Conservation (phyloP, 2,113 vertebrate species). For the Syrmaticus mikado region DNA sequence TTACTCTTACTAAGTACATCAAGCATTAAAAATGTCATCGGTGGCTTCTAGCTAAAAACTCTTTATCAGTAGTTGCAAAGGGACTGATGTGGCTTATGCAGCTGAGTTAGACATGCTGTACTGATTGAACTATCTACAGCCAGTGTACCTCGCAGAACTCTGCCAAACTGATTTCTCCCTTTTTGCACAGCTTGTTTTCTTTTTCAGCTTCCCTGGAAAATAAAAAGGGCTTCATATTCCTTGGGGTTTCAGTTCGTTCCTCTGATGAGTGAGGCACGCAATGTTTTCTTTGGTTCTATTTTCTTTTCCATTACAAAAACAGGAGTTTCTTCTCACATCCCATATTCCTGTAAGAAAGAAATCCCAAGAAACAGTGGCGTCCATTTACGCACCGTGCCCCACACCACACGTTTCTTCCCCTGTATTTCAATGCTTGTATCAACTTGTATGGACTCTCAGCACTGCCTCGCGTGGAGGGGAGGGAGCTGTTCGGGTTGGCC, state of each 20-base stretch:
- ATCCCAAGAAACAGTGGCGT: background rate
- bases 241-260: background rate
- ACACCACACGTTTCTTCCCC: background rate
- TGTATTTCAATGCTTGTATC: background rate
- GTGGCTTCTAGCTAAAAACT: background rate
- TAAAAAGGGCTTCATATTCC: background rate
- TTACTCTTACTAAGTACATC: background rate
- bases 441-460: background rate
- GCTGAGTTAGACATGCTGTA: background rate
- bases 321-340: background rate
- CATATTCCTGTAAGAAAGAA: background rate
- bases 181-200: background rate
- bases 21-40: background rate
- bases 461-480: conserved; percentile 4
- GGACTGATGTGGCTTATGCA: background rate
- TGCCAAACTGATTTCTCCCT: background rate
- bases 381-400: background rate
- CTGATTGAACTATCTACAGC: background rate
- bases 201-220: background rate
- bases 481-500: conserved; percentile 7
- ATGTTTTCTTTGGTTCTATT: background rate
- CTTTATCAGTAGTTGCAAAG: background rate
- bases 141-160: background rate
- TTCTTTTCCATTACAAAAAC: background rate
- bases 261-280: background rate